Evolutionary conservation across 2,113 vertebrate genomes (phyloP).

Genomic region (Etia nguti): DNA sequence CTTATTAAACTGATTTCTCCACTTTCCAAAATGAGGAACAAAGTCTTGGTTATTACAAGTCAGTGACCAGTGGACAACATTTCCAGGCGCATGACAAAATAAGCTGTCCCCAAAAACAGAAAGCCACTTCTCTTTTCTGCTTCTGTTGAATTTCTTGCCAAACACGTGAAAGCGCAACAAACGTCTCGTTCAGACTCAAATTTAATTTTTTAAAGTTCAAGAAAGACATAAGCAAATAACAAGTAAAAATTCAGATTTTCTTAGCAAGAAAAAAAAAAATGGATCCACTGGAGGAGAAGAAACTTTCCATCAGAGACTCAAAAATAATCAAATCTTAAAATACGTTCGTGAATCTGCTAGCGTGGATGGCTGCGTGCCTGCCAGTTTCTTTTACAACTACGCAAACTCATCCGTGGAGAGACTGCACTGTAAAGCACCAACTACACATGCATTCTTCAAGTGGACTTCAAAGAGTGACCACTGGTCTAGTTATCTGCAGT

Average conservation of each 20-base stretch:
- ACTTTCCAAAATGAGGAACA: not conserved
- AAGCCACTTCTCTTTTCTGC: not conserved
- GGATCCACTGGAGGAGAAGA: rapidly evolving
- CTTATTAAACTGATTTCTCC: not conserved
- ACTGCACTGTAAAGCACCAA: not conserved
- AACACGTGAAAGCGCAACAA: constrained; percentile 4
- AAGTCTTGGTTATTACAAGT: not conserved
- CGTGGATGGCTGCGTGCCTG: not conserved
- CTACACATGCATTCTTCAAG: not conserved
- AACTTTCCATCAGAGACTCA: not conserved
- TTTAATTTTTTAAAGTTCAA: not conserved
- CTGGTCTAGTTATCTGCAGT: not conserved
- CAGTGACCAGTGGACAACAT: not conserved
- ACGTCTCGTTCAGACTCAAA: not conserved
- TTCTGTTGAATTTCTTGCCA: not conserved
- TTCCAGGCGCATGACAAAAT: constrained; percentile 22
- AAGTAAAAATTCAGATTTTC: not conserved
- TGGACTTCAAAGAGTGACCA: not conserved
- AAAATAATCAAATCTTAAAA: not conserved
- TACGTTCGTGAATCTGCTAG: not conserved
- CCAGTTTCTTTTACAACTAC: not conserved
- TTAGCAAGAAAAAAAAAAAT: not conserved
- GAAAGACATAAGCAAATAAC: not conserved
- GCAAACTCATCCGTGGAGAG: not conserved
- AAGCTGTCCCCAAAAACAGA: not conserved